Base-by-base conservation (phyloP, 2,797 vertebrate species). In the Arctocebus calabarensis region DNA sequence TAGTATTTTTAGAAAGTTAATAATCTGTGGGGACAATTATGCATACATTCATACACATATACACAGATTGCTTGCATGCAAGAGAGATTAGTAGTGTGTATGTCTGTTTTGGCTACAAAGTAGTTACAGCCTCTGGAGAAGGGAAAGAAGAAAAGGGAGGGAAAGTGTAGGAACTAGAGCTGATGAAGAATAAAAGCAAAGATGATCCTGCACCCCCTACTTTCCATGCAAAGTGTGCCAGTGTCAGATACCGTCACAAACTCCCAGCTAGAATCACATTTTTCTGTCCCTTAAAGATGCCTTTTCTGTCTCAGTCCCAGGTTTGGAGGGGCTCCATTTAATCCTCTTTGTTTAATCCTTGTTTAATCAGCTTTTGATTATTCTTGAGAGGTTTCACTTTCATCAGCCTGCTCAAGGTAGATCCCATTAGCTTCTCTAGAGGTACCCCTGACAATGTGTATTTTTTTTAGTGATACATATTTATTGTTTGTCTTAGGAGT, bases 371-470 rank as follows among this genome's bases (percentile, higher is more conserved):
- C 19, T 82, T 94, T 93, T 78, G 14, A 48, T 94, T 34, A 91
- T n/a, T 68, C 48, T 85, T 78, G 84, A 77, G 81, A 88, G 85
- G 48, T 71, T 94, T 97, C 29, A 29, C 84, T 89, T 95, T 83
- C 40, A 52, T 61, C 34, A 52, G 11, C 19, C n/a, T 14, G 84
- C n/a, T 93, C 52, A 86, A 70, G 45, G 87, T 70, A 9, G 61
- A 32, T 57, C 32, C 27, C 34, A 59, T 70, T 77, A 74, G 62
- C n/a, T 85, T 84, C 55, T 88, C 57, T 84, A 40, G 70, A 45
- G 40, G 57, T 64, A 43, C 7, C 74, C 48, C 74, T 37, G 25
- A 68, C 0, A 17, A n/a, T 68, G n/a, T 14, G 40, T 7, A 9
- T 43, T 27, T 66, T 66, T 59, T 66, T 66, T 66, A 17, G n/a